phyloP scores from a whole-genome alignment of 1,140 invertebrate genomes.

The Procambarus virginalis region DNA sequence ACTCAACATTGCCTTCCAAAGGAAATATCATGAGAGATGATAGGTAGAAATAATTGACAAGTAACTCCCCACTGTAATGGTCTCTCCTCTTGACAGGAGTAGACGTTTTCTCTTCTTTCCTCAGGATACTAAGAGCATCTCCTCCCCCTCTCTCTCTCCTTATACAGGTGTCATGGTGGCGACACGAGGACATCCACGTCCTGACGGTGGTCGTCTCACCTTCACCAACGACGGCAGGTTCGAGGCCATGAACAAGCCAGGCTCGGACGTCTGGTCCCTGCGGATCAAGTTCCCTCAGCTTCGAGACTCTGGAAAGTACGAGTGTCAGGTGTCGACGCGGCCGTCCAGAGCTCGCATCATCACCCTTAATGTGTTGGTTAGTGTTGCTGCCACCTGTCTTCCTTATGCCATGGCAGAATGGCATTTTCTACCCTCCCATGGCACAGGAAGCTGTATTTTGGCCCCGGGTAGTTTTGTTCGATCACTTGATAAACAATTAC shows the following conservation, averaged over 20 bases:
- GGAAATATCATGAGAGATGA: too few species aligned
- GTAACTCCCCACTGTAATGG: not conserved
- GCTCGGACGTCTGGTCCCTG: conserved; percentile 62
- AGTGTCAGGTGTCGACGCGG: conserved; percentile 91
- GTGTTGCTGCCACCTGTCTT: not conserved
- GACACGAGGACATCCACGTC: conserved; percentile 73
- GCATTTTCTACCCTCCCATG: too few species aligned
- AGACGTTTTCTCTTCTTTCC: not conserved
- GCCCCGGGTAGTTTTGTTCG: too few species aligned
- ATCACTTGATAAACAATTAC: too few species aligned
- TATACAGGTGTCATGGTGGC: conserved; percentile 73
- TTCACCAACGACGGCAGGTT: conserved; percentile 73
- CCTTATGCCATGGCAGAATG: too few species aligned
- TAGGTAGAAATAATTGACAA: too few species aligned
- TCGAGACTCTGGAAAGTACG: conserved; percentile 84
- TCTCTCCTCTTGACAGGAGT: not conserved
- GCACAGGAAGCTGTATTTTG: too few species aligned
- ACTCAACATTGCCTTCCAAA: too few species aligned
- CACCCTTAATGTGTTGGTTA: conserved; percentile 67
- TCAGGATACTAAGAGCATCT: not conserved
- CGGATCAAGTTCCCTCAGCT: conserved; percentile 83
- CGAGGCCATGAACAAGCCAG: conserved; percentile 71
- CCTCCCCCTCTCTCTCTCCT: not conserved
- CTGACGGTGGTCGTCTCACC: conserved; percentile 71
- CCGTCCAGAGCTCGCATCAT: conserved; percentile 76